phyloP scores from a whole-genome alignment of 2,888 invertebrate species.

The Lasioglossum oenotherae region DNA sequence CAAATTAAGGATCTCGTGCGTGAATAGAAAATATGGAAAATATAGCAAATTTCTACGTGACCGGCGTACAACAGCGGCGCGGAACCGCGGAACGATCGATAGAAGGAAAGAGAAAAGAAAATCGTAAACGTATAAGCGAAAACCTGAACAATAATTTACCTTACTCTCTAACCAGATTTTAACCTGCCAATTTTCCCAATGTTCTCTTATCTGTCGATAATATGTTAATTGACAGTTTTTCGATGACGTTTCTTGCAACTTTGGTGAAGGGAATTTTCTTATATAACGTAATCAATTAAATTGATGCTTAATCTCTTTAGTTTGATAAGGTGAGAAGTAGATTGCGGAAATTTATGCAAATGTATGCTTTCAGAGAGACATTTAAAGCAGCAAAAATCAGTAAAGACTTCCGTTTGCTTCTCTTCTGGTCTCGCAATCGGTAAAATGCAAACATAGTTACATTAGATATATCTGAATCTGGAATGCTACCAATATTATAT shows the following conservation, averaged over 20 bases:
- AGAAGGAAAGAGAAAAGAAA: neutral
- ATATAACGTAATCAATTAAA: no score
- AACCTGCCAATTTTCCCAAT: conserved; percentile 2
- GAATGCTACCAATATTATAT: neutral
- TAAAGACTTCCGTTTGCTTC: neutral
- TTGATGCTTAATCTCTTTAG: neutral
- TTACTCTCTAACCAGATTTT: conserved; percentile 18
- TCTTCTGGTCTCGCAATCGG: neutral
- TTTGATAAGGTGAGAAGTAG: neutral
- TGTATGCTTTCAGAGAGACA: neutral
- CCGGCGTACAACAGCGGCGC: neutral
- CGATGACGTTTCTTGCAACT: neutral
- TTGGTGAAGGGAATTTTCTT: neutral
- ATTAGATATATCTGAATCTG: no score
- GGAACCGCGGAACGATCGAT: neutral
- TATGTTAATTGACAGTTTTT: conserved; percentile 29
- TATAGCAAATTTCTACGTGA: neutral
- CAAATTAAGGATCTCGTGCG: neutral
- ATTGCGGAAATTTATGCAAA: neutral
- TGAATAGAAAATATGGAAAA: conserved; percentile 10
- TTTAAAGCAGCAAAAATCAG: neutral
- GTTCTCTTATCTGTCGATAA: neutral
- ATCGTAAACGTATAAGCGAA: conserved; percentile 31
- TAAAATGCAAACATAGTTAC: neutral
- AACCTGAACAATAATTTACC: conserved; percentile 26